Conservation (phyloP, 2,888 invertebrate genomes). For the Rutpela maculata region DNA sequence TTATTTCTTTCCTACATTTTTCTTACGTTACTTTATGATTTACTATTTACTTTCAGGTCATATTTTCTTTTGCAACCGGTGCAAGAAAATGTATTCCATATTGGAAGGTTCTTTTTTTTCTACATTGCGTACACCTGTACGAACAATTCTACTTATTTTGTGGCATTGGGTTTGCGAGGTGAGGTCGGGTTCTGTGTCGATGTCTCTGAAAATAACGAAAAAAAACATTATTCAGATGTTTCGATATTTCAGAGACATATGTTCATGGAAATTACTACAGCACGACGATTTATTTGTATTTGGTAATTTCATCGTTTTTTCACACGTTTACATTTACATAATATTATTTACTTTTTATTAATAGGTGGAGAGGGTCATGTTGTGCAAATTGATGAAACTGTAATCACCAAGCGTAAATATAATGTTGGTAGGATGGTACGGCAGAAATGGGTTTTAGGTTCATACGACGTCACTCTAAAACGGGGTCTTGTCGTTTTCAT, state of each 20-base stretch:
- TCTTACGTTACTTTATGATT: too few relatives aligned
- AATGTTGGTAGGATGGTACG: neutral
- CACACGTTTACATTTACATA: too few relatives aligned
- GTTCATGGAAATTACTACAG: neutral
- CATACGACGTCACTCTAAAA: neutral
- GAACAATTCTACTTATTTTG: neutral
- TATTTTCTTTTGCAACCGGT: neutral
- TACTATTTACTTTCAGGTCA: too few relatives aligned
- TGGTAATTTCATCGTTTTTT: neutral
- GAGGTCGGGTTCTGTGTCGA: neutral
- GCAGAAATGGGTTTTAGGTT: neutral
- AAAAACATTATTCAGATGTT: neutral
- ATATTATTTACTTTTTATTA: neutral
- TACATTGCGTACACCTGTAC: neutral
- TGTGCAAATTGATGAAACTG: conserved; percentile 5
- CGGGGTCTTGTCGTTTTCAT: neutral
- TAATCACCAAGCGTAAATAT: neutral
- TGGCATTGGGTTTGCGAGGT: neutral
- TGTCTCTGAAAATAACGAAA: neutral
- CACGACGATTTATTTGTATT: neutral
- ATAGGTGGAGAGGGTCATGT: neutral
- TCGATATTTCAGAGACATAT: neutral
- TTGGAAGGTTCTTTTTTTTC: neutral
- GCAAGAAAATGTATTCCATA: neutral
- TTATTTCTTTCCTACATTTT: too few relatives aligned